Base-by-base conservation (phyloP, 2,888 invertebrate genomes). In the Hypomecis punctinalis region DNA sequence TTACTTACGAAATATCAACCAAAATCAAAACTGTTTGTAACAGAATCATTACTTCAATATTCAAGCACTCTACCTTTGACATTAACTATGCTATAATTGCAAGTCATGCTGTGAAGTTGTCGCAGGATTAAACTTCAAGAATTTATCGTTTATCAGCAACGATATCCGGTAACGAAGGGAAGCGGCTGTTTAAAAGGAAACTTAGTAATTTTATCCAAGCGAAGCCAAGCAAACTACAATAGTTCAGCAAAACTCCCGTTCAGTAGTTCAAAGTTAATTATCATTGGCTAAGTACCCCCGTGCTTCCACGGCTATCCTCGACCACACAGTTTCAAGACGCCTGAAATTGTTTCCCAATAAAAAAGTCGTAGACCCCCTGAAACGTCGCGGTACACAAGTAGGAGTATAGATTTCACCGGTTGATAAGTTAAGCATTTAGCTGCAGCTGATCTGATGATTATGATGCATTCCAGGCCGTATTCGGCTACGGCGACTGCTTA, bases 131-230 rank as follows among this genome's bases (percentile, higher is more conserved):
- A 60, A 60, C 46, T 52, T 52, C 52, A 46, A 43, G 45, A 45
- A 45, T 13, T 10, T 33, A 61, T 47, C 46, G 53, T 23, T 60
- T 11, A 40, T 33, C 37, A 47, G 39, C 36, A 11, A 9, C 11
- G 9, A 52, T 40, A 40, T 10, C 5, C 35, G 11, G 42, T 49
- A 40, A 8, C 23, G 39, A 39, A 46, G 45, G 13, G 36, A 10
- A 5, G 11, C 11, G 10, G 46, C 10, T 37, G 51, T 53, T 42
- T 46, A 52, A 52, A 52, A 39, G 33, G 42, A 61, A 60, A 40
- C 53, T 61, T 36, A 13, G 53, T 53, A 61, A 47, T 53, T 47
- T 33, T 52, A 52, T 59, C 36, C n/a, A 45, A 11, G 33, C 11
- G 35, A 60, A 52, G 23, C 10, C 33, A n/a, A 5, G 45, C 45